Evolutionary conservation across 2,797 vertebrate species (phyloP).

Genomic region (Schizopygopsis pylzovi): DNA sequence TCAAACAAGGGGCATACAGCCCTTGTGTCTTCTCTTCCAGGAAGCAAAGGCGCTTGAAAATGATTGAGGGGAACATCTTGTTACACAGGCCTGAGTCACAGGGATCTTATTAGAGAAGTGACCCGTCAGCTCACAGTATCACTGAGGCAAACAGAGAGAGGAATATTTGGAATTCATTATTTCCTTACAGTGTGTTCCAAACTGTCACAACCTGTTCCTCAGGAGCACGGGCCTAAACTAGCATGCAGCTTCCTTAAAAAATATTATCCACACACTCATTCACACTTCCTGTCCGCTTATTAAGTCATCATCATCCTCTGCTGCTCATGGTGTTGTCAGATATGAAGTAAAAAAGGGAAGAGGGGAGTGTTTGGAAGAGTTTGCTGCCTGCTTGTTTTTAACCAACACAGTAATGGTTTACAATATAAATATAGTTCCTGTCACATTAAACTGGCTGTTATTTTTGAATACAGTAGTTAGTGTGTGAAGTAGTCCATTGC

Average conservation of each 20-base stretch:
- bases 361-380: constrained; percentile 10
- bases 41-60: constrained; percentile 34
- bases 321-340: constrained; percentile 39
- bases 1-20: constrained; percentile 16
- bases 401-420: not conserved
- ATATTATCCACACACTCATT: constrained; percentile 24
- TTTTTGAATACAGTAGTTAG: not conserved
- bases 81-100: constrained; percentile 50
- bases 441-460: not conserved
- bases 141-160: constrained; percentile 24
- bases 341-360: constrained; percentile 6
- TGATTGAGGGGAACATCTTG: constrained; percentile 49
- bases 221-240: constrained; percentile 1
- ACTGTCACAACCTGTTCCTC: constrained; percentile 44
- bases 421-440: not conserved
- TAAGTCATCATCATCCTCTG: constrained; percentile 30
- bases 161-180: constrained; percentile 47
- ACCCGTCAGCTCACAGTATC: constrained; percentile 29
- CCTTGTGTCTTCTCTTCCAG: constrained; percentile 1
- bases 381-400: constrained; percentile 11
- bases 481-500: not conserved
- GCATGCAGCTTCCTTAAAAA: not conserved
- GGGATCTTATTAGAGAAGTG: constrained; percentile 55
- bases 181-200: constrained; percentile 45
- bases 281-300: constrained; percentile 25